Percentiles rank a stretch among this genome's conserved stretches.
phyloP scores from a whole-genome alignment of 2,113 vertebrate species.

The Phylloscopus whistleri region DNA sequence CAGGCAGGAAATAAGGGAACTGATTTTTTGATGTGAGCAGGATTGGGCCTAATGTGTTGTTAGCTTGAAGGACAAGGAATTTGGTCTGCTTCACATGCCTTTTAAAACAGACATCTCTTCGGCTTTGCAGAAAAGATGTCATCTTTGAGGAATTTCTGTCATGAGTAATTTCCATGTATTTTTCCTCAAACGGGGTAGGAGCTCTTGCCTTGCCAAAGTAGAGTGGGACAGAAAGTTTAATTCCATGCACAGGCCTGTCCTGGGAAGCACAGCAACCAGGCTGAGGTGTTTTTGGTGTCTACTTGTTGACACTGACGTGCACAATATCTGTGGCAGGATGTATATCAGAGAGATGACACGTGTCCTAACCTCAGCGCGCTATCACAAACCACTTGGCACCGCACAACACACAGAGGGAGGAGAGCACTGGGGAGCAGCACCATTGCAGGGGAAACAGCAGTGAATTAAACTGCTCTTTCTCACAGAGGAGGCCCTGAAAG shows the following conservation, averaged over 20 bases:
- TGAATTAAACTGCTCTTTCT: background rate
- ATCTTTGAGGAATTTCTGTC: background rate
- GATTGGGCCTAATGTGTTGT: background rate
- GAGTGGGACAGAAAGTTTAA: background rate
- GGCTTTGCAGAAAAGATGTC: background rate
- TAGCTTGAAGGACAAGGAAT: background rate
- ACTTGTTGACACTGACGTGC: background rate
- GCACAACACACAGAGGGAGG: background rate
- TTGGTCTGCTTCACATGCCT: background rate
- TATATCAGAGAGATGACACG: background rate
- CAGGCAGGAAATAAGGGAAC: background rate
- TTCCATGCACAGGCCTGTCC: background rate
- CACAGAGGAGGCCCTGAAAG: background rate
- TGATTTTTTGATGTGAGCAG: background rate
- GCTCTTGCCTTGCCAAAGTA: background rate
- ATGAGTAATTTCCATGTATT: background rate
- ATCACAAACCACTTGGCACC: background rate
- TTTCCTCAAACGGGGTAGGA: background rate
- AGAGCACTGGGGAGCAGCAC: background rate
- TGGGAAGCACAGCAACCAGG: background rate
- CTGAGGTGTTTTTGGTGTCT: background rate
- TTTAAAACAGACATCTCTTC: background rate
- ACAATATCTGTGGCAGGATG: background rate
- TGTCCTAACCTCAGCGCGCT: fast-evolving
- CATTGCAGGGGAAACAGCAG: background rate